Percentiles rank a stretch among this genome's conserved stretches.
These are phyloP conservation scores for Coleophora deauratella DNA, from an alignment of 2,888 invertebrate species.

Conservation along the genomic window DNA sequence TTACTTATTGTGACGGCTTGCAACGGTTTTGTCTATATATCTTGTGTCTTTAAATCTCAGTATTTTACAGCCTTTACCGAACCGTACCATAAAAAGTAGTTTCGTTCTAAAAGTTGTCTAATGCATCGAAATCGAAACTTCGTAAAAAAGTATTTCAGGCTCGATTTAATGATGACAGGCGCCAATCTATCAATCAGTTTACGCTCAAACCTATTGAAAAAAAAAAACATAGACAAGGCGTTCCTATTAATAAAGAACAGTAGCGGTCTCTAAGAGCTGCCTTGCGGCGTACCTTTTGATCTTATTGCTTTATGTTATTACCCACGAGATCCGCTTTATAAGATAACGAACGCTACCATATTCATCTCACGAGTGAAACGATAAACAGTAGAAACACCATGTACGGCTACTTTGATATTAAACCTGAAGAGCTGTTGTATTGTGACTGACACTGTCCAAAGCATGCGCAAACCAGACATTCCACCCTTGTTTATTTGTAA, in stretches of 20 bases:
- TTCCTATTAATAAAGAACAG: conserved; percentile 24
- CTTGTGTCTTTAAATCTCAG: too few species aligned
- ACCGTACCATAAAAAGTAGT: too few species aligned
- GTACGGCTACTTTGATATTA: conserved; percentile 20
- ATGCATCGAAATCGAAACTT: too few species aligned
- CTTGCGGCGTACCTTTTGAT: conserved; percentile 44
- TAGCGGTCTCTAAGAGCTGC: conserved; percentile 29
- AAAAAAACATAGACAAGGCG: conserved; percentile 20
- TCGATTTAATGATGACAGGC: too few species aligned
- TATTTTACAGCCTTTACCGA: too few species aligned
- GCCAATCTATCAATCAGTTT: conserved; percentile 8
- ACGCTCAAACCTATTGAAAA: conserved; percentile 3
- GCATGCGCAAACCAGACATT: conserved; percentile 23
- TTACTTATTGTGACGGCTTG: not conserved
- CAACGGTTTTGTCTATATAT: not conserved
- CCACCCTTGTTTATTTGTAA: conserved; percentile 35
- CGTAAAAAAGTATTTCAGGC: conserved; percentile 7
- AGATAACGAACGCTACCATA: conserved; percentile 34
- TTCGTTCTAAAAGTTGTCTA: too few species aligned
- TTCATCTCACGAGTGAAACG: conserved; percentile 20
- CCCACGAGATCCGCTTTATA: conserved; percentile 34
- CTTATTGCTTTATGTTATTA: conserved; percentile 17
- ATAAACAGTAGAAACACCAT: conserved; percentile 14
- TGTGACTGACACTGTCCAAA: conserved; percentile 19
- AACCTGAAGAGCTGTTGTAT: conserved; percentile 18